Evolutionary conservation across 2,113 vertebrate genomes (phyloP), one percentile per base, ranked within the genome.

Genomic region (Festucalex cinctus): DNA sequence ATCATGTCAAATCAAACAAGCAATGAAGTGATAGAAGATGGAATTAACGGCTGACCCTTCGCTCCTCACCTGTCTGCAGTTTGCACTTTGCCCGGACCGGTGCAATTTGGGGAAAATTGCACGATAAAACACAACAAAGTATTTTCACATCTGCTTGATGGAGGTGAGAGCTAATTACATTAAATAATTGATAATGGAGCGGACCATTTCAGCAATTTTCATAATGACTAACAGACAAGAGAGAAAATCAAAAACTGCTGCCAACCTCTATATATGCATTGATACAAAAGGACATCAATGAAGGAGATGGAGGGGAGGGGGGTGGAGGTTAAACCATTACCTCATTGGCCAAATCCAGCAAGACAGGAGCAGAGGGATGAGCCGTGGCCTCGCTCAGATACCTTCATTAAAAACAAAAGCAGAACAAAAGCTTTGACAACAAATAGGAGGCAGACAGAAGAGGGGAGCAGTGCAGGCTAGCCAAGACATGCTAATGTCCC

Each of bases 321-420:
- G 39, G 56, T 53, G 49, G 75, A 85, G 58, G 65, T 74, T 67
- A 66, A 35, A 59, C 68, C 72, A 90, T 94, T 96, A 99, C 97
- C 96, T 98, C 94, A 93, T 95, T 96, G 90, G 97, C 95, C 86
- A 99, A 85, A 74, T 95, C 92, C 88, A 98, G 91, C 79, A 99
- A 91, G 76, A 97, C 92, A 10, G 96, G 94, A 84, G 91, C 93
- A 77, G 91, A 77, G 86, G 94, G 91, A 87, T 92, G 92, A 83
- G 88, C 90, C 84, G 83, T 86, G 82, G 95, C 91, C 73, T 92
- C 92, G 81, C 81, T 91, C 86, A 94, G 90, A 89, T 98, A 99
- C 91, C 97, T 99, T 91, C 64, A 87, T 88, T 83, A 91, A 43
- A 59, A 83, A 89, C 81, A 91, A 87, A 87, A 88, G 66, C 86